Evolutionary conservation across 2,797 vertebrate genomes (phyloP).

Genomic region (Lepidocolaptes lacrymiger): DNA sequence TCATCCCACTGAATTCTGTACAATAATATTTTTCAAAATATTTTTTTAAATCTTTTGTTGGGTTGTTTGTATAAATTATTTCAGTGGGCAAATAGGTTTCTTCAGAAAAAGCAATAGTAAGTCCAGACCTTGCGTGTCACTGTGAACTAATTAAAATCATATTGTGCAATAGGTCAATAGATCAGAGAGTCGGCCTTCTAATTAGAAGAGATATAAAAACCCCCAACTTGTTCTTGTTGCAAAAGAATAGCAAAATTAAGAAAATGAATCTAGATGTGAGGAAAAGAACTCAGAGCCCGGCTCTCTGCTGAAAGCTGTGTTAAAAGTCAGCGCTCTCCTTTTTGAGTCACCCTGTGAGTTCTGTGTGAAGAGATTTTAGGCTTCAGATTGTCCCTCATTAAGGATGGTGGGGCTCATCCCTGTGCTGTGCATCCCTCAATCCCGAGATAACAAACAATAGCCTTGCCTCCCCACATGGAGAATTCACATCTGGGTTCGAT

Average conservation of each 20-base stretch:
- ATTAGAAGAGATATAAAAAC: constrained; percentile 58
- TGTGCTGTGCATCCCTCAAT: neutral
- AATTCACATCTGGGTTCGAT: neutral
- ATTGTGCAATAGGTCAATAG: constrained; percentile 59
- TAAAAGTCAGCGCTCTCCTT: neutral
- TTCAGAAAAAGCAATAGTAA: constrained; percentile 32
- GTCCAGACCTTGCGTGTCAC: neutral
- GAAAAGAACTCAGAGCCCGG: neutral
- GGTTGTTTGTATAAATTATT: constrained; percentile 24
- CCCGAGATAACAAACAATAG: constrained; percentile 14
- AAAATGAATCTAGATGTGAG: neutral
- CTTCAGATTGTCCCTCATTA: neutral
- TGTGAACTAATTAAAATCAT: constrained; percentile 68
- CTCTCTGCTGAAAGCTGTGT: neutral
- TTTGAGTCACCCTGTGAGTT: neutral
- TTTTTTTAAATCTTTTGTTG: neutral
- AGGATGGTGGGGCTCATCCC: neutral
- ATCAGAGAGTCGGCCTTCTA: constrained; percentile 53
- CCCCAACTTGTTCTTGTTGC: neutral
- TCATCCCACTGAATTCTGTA: neutral
- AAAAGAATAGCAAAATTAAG: neutral
- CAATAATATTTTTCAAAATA: neutral
- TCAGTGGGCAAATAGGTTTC: constrained; percentile 22
- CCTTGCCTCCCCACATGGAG: neutral
- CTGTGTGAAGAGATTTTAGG: neutral